Evolutionary conservation across 2,113 vertebrate species (phyloP).

Genomic region (Epinephelus cyanopodus): DNA sequence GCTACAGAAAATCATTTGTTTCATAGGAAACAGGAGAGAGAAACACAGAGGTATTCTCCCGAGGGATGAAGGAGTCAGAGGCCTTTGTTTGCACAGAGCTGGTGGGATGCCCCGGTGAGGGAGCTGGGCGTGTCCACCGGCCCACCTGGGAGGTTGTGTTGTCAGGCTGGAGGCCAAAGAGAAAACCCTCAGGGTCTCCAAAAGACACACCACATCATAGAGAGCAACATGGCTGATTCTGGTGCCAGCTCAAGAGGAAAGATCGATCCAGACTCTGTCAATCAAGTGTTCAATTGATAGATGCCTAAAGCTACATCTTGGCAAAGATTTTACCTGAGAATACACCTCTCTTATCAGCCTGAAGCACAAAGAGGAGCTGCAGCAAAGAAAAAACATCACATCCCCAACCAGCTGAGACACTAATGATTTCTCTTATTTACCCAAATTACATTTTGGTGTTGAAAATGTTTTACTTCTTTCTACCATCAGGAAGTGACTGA

Average conservation of each 20-base stretch:
- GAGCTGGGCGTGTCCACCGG: constrained; percentile 55
- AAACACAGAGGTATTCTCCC: constrained; percentile 34
- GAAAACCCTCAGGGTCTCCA: constrained; percentile 14
- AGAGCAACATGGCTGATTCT: background rate
- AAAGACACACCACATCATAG: constrained; percentile 18
- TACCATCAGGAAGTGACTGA: constrained; percentile 1
- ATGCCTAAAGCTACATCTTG: background rate
- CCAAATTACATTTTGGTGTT: constrained; percentile 25
- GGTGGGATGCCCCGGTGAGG: constrained; percentile 47
- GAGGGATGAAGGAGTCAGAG: constrained; percentile 61
- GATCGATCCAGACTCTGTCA: constrained; percentile 21
- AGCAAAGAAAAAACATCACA: constrained; percentile 19
- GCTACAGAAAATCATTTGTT: constrained; percentile 64
- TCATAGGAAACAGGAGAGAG: constrained; percentile 24
- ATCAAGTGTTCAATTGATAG: constrained; percentile 16
- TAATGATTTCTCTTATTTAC: constrained; percentile 31
- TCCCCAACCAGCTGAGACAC: background rate
- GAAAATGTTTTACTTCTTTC: background rate
- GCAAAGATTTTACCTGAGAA: constrained; percentile 26
- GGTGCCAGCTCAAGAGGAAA: constrained; percentile 29
- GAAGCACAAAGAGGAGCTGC: constrained; percentile 42
- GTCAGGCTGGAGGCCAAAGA: constrained; percentile 59
- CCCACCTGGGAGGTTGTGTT: constrained; percentile 60
- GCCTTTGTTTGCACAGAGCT: constrained; percentile 57
- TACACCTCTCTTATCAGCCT: constrained; percentile 46